Evolutionary conservation across 1,140 invertebrate species (phyloP), one percentile per base, ranked within the genome.

Genomic region (Orchestia grillus): DNA sequence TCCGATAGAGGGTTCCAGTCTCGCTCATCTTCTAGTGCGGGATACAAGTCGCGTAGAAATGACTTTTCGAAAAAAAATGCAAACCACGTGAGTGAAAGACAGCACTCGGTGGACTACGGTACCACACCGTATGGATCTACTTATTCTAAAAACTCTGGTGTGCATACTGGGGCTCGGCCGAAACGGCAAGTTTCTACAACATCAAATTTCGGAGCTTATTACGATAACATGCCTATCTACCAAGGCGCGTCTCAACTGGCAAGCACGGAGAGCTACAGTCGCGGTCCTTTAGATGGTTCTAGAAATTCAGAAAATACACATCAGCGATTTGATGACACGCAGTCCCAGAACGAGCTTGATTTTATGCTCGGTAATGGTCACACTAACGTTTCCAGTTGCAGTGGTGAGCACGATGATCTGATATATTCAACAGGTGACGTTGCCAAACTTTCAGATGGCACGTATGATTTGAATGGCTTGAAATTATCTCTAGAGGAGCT

Each of bases 381-480:
- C 3, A 19, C 62, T 77, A 77, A 77, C 28, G 62, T 77, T 8
- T 77, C 62, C 1, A 36, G 28, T 23, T 28, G 28, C 11, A 77
- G 62, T 77, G 62, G 62, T 77, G 62, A 77, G 28, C 62, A 3
- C 62, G 62, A 77, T 36, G 62, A 77, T 23, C 36, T 36, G 36
- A 23, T 36, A 77, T 77, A 77, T 77, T 77, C 28, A 77, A 77
- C 62, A 3, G 62, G 62, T 36, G 28, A 77, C 28, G 28, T 77
- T 77, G 62, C 62, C 3, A 77, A 77, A 77, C 15, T 77, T 77
- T 15, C 62, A 77, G 28, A 77, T 77, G 28, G 36, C 62, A 77
- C 28, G 62, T 77, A 77, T 36, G 62, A 77, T 91, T 44, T 91
- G 15, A 91, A 91, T 91, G 88, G 88, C 88, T 43, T 91, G 41